Percentiles rank a stretch among this genome's conserved stretches.
Conservation (phyloP, 2,888 invertebrate genomes). For the Oxycera nigricornis region DNA sequence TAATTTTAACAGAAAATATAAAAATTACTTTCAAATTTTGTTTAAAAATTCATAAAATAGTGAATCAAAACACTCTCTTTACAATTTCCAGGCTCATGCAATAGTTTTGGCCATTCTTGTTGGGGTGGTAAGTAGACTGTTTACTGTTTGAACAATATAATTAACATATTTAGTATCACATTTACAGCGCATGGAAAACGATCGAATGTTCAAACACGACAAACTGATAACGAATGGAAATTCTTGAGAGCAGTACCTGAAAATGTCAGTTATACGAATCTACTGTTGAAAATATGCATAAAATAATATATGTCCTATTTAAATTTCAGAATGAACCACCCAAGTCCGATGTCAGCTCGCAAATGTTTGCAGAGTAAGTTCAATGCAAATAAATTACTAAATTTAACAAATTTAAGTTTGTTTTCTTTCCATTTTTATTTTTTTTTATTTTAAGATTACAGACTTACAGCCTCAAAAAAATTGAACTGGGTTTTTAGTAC, state of each 20-base stretch:
- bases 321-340: background rate
- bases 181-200: conserved; percentile 38
- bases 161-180: background rate
- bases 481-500: too few species aligned
- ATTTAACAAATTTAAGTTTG: background rate
- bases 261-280: conserved; percentile 9
- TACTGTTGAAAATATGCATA: background rate
- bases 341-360: background rate
- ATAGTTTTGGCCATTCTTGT: conserved; percentile 39
- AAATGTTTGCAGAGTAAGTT: conserved; percentile 28
- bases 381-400: background rate
- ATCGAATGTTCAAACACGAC: background rate
- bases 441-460: too few species aligned
- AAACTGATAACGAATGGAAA: conserved; percentile 20
- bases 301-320: background rate
- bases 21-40: too few species aligned
- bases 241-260: conserved; percentile 23
- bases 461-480: too few species aligned
- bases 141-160: background rate
- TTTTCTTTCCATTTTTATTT: background rate
- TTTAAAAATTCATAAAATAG: too few species aligned
- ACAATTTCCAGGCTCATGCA: conserved; percentile 36
- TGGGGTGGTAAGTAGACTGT: conserved; percentile 37
- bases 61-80: too few species aligned
- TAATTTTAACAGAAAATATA: too few species aligned